These are phyloP conservation scores for Diogma glabrata DNA, from an alignment of 2,888 invertebrate genomes.

Conservation along the genomic window DNA sequence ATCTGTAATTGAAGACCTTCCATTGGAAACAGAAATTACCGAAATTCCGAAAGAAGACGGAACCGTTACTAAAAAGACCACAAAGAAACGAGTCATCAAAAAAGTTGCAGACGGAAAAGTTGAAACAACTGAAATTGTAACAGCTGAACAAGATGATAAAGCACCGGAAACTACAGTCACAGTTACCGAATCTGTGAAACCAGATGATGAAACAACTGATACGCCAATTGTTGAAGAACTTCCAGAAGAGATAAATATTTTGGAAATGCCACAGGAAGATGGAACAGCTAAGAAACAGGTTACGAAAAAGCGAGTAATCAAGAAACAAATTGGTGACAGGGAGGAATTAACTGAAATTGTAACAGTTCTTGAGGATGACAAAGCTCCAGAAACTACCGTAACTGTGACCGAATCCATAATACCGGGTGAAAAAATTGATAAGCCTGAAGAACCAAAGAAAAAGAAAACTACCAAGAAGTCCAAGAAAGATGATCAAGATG, in stretches of 20 bases:
- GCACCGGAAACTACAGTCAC: slow-evolving; percentile 29
- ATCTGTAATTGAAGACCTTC: slow-evolving; percentile 19
- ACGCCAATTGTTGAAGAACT: slow-evolving; percentile 22
- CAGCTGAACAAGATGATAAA: slow-evolving; percentile 31
- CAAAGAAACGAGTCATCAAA: slow-evolving; percentile 23
- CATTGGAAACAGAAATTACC: slow-evolving; percentile 17
- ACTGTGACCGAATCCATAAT: slow-evolving; percentile 27
- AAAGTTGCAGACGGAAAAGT: slow-evolving; percentile 29
- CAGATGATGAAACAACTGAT: slow-evolving; percentile 21
- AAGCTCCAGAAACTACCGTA: slow-evolving; percentile 29
- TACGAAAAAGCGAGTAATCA: slow-evolving; percentile 28
- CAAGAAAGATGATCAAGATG: slow-evolving; percentile 24
- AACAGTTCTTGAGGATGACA: slow-evolving; percentile 31
- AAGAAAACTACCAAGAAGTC: slow-evolving; percentile 23
- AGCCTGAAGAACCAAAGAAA: slow-evolving; percentile 25
- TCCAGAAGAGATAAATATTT: slow-evolving; percentile 32
- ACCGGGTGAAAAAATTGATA: slow-evolving; percentile 31
- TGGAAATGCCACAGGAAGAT: slow-evolving; percentile 22
- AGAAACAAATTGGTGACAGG: slow-evolving; percentile 28
- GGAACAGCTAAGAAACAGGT: slow-evolving; percentile 8
- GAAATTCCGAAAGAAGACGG: slow-evolving; percentile 16
- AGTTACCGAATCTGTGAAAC: slow-evolving; percentile 26
- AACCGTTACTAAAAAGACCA: slow-evolving; percentile 21
- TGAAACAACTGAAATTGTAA: slow-evolving; percentile 36
- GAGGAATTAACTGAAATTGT: slow-evolving; percentile 36